phyloP scores from a whole-genome alignment of 1,140 invertebrate species.

The Danaus plexippus region DNA sequence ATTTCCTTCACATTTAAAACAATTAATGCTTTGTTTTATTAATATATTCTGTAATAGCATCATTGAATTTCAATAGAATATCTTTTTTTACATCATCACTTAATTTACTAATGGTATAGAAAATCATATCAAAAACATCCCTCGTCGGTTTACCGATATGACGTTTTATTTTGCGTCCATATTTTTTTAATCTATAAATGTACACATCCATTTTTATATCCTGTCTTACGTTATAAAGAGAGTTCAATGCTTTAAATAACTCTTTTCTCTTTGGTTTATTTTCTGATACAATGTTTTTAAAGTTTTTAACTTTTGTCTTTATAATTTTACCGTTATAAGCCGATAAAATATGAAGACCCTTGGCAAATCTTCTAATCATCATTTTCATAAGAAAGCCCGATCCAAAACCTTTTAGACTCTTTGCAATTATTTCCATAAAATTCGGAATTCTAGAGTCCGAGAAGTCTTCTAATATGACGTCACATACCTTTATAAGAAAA shows the following conservation, averaged over 20 bases:
- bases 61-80: slow-evolving; percentile 24
- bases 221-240: slow-evolving; percentile 17
- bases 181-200: slow-evolving; percentile 25
- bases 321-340: slow-evolving; percentile 13
- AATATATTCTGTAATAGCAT: slow-evolving; percentile 26
- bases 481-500: slow-evolving; percentile 25
- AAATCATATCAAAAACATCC: slow-evolving; percentile 25
- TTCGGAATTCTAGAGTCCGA: slow-evolving; percentile 17
- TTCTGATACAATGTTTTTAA: slow-evolving; percentile 18
- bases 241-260: slow-evolving; percentile 25
- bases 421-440: slow-evolving; percentile 21
- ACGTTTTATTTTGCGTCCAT: slow-evolving; percentile 14
- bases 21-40: slow-evolving; percentile 8
- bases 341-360: slow-evolving; percentile 20
- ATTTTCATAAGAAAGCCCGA: slow-evolving; percentile 23
- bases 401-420: slow-evolving; percentile 22
- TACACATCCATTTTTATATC: slow-evolving; percentile 31
- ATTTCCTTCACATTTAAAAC: slow-evolving; percentile 3
- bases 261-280: slow-evolving; percentile 18
- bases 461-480: slow-evolving; percentile 23
- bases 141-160: slow-evolving; percentile 21
- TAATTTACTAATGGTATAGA: slow-evolving; percentile 25
- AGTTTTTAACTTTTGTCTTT: slow-evolving; percentile 18
- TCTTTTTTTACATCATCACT: slow-evolving; percentile 16
- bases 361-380: slow-evolving; percentile 20